Evolutionary conservation across 1,140 invertebrate species (phyloP), one percentile per base, ranked within the genome.

Genomic region (Sogatella furcifera): DNA sequence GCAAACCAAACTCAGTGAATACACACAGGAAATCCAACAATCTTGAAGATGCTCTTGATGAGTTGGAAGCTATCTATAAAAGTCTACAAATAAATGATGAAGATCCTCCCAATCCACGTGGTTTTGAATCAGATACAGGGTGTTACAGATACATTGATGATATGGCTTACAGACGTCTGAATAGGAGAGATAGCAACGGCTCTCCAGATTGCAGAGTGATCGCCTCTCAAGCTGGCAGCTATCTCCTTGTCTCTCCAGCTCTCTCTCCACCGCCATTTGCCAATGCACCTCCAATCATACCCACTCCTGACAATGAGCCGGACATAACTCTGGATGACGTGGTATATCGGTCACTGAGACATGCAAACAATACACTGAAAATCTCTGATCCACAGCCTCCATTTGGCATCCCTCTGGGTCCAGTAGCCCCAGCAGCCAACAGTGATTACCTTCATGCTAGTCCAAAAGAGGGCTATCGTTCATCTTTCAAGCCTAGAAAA

Each of bases 1-100:
- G 34, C 41, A 31, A 52, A 59, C 17, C 31, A 22, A 52, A 52
- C 44, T 19, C 57, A 46, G 15, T 21, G n/a, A 21, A 52, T 28
- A 4, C 34, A 8, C 34, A 38, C 9, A 75, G 79, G 64, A 83
- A 82, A 67, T 86, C 86, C 1, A 81, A 80, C 17, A 92, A 91
- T 72, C 76, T 92, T 24, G 90, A 93, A 70, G 89, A 93, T 66
- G 90, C 90, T 46, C 74, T 95, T 8, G 84, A 85, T 65, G 92
- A 95, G 73, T 72, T 95, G 31, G 92, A 95, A 76, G 85, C 86
- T 14, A 92, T 95, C 69, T 94, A 92, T 72, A 89, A 90, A 65
- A 90, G 86, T 64, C 74, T 93, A 19, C 80, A 84, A 14, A 74
- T 92, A 15, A 85, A 83, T 1, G 90, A 93, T 69, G 88, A 91